Conservation (phyloP, 2,888 invertebrate species). For the Dolichopus griseipennis region DNA sequence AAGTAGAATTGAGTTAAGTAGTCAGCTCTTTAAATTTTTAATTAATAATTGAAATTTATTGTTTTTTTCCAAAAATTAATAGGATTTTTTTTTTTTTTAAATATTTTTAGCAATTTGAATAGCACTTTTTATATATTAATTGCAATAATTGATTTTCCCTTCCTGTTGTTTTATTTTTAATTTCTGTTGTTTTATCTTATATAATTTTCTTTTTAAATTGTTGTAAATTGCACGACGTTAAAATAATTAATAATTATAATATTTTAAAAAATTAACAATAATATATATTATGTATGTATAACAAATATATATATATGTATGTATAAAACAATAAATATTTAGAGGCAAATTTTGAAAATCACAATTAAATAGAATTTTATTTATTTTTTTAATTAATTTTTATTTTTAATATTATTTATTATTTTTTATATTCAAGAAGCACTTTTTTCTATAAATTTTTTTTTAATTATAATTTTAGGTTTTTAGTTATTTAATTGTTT, state of each 20-base stretch:
- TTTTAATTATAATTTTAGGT: no score
- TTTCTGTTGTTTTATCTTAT: neutral
- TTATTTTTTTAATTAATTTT: neutral
- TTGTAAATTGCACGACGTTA: constrained; percentile 1
- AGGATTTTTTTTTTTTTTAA: neutral
- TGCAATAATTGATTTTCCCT: no score
- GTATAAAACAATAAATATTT: neutral
- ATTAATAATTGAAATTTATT: neutral
- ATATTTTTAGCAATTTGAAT: neutral
- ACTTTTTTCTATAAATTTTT: neutral
- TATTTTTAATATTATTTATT: neutral
- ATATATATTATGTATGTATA: neutral
- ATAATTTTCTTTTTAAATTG: neutral
- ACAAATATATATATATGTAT: neutral
- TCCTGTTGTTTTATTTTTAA: neutral
- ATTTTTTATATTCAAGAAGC: neutral
- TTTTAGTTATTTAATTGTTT: no score
- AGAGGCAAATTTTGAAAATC: constrained; percentile 3
- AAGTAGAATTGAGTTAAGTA: no score
- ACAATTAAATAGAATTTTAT: neutral
- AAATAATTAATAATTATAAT: neutral
- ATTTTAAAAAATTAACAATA: neutral
- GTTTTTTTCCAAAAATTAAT: neutral
- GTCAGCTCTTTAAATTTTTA: no score
- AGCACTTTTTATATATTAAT: neutral